Evolutionary conservation across 2,888 invertebrate species (phyloP), one percentile per base, ranked within the genome.

Genomic region (Yponomeuta sedellus): DNA sequence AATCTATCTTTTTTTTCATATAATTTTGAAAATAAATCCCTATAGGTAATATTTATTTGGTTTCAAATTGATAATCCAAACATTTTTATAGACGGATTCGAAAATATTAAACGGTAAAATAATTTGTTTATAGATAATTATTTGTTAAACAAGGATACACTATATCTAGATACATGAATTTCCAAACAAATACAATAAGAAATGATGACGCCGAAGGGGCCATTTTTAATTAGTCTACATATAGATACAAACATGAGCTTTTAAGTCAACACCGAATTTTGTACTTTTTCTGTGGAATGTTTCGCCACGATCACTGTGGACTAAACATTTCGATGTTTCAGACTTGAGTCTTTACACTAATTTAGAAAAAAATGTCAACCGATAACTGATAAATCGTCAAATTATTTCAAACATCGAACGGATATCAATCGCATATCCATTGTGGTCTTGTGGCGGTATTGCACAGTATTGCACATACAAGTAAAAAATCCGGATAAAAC

Each of bases 191-290:
- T 59, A 67, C 34, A 52, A 61, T 84, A 73, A 75, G 80, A 80
- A 80, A 77, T 81, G 81, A 79, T 74, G 70, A 78, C 76, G 83
- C 86, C 89, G 80, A 86, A 85, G 84, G 77, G 84, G 84, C 82
- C 82, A 82, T 80, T 82, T 82, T 77, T 78, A 81, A 85, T 86
- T 86, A 83, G 81, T 83, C 86, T 88, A 87, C 81, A 79, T 82
- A 83, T 82, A 86, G 77, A 85, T 86, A 89, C 82, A 87, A 86
- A 88, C 85, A 83, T 83, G 88, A 84, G 83, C 78, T 82, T 82
- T 79, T 82, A 78, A 84, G 82, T 86, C 86, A 87, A 88, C 90
- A 90, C 88, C 89, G 91, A 91, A 90, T 87, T 91, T 91, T 91
- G 91, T 91, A 91, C 91, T 91, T 82, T 89, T 78, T 83, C 86